Evolutionary conservation across 1,140 invertebrate species (phyloP), one percentile per base, ranked within the genome.

Genomic region (Drosophila sucinea): DNA sequence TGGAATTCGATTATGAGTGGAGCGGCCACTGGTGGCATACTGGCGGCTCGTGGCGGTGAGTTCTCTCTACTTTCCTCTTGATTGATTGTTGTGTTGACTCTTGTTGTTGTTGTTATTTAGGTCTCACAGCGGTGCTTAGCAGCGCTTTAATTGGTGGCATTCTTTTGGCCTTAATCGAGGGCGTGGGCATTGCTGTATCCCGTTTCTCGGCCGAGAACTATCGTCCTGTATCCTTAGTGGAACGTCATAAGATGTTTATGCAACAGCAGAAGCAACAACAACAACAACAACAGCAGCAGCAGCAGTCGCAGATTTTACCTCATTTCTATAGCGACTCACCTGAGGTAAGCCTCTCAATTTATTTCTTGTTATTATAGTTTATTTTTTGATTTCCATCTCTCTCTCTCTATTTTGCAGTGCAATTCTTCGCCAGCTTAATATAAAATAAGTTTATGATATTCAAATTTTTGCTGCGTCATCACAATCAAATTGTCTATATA

Each of bases 1-100:
- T 89, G 84, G 85, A 89, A 89, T 38, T 80, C 84, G 0, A 73
- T 89, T 0, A 71, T 89, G 0, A 89, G 84, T 10, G 84, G 84
- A 3, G 85, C 80, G 5, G 58, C 69, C 8, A 89, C 84, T 56
- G 84, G 84, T 5, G 84, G 69, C 17, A 54, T 89, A 0, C 54
- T 89, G 35, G 84, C 84, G 1, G 80, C 84, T 30, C 63, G 84
- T 4, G 71, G 68, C n/a, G 83, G 83, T 78, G 38, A 64, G 73
- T 65, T 25, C 10, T 4, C 54, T 4, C 1, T 1, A 3, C 41
- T 32, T 1, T 5, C 10, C 32, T 35, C 3, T n/a, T 35, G 1
- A 25, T 32, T 51, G 6, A 41, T 27, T 41, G 0, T 11, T 47
- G 17, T 32, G 23, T 30, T 61, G 25, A n/a, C 4, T 5, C 1